phyloP scores from a whole-genome alignment of 1,140 invertebrate species.

The Drosophila kurseongensis region DNA sequence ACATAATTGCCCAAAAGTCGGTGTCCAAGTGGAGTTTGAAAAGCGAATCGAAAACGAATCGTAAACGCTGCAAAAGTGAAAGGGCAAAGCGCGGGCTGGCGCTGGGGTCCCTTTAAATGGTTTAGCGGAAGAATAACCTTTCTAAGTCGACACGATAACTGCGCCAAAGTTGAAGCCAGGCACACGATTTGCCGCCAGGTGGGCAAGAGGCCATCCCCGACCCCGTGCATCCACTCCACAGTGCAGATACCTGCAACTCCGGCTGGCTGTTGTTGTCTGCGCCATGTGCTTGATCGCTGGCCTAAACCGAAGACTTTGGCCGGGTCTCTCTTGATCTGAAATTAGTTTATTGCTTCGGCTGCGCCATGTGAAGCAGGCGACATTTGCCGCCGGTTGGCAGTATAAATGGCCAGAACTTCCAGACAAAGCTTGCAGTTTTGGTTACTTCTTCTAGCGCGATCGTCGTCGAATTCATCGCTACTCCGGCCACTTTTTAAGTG shows the following conservation, averaged over 20 bases:
- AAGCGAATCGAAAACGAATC: constrained; percentile 14
- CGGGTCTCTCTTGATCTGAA: constrained; percentile 64
- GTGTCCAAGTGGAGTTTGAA: constrained; percentile 28
- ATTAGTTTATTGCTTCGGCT: constrained; percentile 73
- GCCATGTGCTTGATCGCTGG: constrained; percentile 72
- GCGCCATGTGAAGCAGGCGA: constrained; percentile 81
- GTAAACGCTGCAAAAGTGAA: constrained; percentile 64
- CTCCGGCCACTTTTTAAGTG: constrained; percentile 42
- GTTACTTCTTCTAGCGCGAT: constrained; percentile 63
- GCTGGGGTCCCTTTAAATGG: constrained; percentile 72
- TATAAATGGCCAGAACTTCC: constrained; percentile 79
- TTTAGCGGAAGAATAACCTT: constrained; percentile 82
- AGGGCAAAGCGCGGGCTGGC: constrained; percentile 56
- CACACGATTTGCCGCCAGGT: constrained; percentile 72
- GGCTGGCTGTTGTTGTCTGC: constrained; percentile 10
- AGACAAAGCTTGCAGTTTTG: constrained; percentile 70
- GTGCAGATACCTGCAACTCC: neutral
- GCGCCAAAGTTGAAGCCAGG: constrained; percentile 55
- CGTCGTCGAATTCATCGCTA: constrained; percentile 36
- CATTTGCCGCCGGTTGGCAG: constrained; percentile 69
- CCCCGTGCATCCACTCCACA: constrained; percentile 17
- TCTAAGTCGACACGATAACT: constrained; percentile 66
- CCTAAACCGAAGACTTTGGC: constrained; percentile 13
- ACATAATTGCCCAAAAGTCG: constrained; percentile 62
- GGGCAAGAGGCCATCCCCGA: constrained; percentile 45